These are phyloP conservation scores for Drosophila arawakana DNA, from an alignment of 1,140 invertebrate genomes.

Conservation along the genomic window DNA sequence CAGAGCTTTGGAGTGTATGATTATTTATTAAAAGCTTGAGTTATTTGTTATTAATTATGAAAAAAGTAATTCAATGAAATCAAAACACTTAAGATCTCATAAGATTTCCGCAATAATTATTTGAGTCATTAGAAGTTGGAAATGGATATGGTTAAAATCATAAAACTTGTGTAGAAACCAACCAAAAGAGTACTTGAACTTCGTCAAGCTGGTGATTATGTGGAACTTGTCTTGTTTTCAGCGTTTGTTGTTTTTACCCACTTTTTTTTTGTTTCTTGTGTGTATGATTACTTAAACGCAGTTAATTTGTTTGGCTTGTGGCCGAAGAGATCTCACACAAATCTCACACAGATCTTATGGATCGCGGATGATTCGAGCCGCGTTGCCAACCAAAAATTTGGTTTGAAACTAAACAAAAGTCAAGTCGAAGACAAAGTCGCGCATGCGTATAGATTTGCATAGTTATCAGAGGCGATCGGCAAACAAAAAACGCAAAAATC, in stretches of 20 bases:
- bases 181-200: not conserved
- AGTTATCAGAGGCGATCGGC: conserved; percentile 41
- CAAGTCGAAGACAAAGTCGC: conserved; percentile 41
- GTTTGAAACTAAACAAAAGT: conserved; percentile 23
- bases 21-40: no score
- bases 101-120: no score
- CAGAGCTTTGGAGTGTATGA: no score
- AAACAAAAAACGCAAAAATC: conserved; percentile 58
- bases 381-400: conserved; percentile 21
- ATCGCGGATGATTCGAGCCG: conserved; percentile 3
- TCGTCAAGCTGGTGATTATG: not conserved
- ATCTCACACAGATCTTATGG: not conserved
- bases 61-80: no score
- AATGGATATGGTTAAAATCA: not conserved
- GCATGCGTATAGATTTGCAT: conserved; percentile 75
- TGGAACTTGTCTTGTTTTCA: not conserved
- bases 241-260: conserved; percentile 6
- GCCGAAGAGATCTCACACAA: conserved; percentile 10
- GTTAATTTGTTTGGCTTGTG: conserved; percentile 75
- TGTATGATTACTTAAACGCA: conserved; percentile 58
- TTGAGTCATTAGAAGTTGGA: no score
- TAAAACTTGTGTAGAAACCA: not conserved
- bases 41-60: no score
- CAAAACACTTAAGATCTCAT: no score
- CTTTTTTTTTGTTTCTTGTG: not conserved